Percentiles rank a stretch among this genome's conserved stretches.
phyloP scores from a whole-genome alignment of 2,113 vertebrate species.

The Cisticola juncidis region DNA sequence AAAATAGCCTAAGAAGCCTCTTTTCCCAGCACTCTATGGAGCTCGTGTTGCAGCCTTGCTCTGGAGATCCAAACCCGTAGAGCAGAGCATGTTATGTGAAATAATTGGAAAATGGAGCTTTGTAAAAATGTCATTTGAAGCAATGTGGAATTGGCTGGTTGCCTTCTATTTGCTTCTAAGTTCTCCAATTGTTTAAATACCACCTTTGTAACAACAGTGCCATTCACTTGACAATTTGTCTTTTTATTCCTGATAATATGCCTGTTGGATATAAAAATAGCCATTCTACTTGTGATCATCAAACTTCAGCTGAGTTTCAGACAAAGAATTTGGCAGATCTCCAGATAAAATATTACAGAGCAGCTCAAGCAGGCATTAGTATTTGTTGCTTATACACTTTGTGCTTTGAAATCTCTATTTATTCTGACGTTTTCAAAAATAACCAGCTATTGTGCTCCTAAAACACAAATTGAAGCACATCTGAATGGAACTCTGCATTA shows the following conservation, averaged over 20 bases:
- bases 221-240: not conserved
- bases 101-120: not conserved
- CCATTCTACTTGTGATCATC: not conserved
- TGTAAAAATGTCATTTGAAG: not conserved
- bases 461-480: not conserved
- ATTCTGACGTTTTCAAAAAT: not conserved
- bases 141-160: constrained; percentile 9
- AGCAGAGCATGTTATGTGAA: not conserved
- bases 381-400: not conserved
- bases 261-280: not conserved
- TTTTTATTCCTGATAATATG: not conserved
- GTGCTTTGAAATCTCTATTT: not conserved
- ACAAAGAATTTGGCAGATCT: not conserved
- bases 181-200: constrained; percentile 12
- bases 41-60: not conserved
- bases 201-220: not conserved
- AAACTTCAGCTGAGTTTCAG: not conserved
- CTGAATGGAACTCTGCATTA: not conserved
- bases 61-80: not conserved
- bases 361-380: not conserved
- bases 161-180: constrained; percentile 23
- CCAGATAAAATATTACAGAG: not conserved
- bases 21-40: not conserved
- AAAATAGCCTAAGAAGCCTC: not conserved
- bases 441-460: not conserved